Evolutionary conservation across 2,113 vertebrate genomes (phyloP).

Genomic region (Macroglossus sobrinus): DNA sequence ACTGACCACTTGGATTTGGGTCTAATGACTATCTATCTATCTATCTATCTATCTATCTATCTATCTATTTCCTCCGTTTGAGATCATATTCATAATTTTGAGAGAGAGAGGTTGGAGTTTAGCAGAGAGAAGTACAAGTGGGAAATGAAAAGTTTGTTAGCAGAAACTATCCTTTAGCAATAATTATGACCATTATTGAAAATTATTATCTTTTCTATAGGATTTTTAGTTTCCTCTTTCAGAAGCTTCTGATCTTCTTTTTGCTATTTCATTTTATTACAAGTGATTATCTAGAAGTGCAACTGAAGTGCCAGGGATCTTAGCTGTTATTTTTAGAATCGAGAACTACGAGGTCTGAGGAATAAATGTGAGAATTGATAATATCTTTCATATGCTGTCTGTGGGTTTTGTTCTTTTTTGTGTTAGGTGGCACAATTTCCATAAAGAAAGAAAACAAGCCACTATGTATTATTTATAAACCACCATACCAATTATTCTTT

Average conservation of each 20-base stretch:
- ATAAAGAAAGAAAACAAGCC: neutral
- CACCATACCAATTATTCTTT: neutral
- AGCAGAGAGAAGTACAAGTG: conserved; percentile 21
- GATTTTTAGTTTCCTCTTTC: conserved; percentile 44
- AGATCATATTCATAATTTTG: neutral
- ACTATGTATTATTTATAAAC: neutral
- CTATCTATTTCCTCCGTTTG: neutral
- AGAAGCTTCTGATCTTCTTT: conserved; percentile 64
- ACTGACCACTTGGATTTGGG: neutral
- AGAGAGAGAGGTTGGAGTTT: conserved; percentile 29
- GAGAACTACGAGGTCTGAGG: conserved; percentile 56
- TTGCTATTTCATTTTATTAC: conserved; percentile 66
- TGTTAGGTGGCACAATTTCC: neutral
- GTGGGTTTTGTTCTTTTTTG: neutral
- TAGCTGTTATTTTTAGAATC: conserved; percentile 58
- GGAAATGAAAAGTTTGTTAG: conserved; percentile 24
- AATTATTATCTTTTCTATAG: conserved; percentile 51
- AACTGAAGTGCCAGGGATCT: conserved; percentile 1
- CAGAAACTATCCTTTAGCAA: conserved; percentile 30
- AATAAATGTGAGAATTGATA: conserved; percentile 55
- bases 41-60: too few species aligned
- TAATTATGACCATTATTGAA: conserved; percentile 52
- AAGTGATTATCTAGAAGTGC: conserved; percentile 61
- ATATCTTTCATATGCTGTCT: neutral
- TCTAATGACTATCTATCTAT: neutral